phyloP scores from a whole-genome alignment of 2,797 vertebrate species.

The Acanthiza pusilla region DNA sequence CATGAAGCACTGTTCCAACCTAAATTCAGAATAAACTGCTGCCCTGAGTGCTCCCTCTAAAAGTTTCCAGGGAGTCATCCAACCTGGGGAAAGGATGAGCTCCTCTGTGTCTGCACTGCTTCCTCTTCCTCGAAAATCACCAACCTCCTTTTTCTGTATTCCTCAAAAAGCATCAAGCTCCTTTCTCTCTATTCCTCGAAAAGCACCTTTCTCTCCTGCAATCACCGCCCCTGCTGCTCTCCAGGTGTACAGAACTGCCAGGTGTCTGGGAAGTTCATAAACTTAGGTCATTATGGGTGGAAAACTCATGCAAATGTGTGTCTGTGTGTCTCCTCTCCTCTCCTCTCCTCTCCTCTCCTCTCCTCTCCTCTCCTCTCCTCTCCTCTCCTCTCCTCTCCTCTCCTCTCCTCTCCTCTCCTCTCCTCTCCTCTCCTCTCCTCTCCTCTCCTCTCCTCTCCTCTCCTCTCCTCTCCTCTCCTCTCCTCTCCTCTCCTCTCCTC shows the following conservation, averaged over 20 bases:
- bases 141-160: no score
- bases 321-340: background rate
- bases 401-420: background rate
- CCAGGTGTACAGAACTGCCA: background rate
- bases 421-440: background rate
- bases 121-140: background rate
- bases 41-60: background rate
- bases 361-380: background rate
- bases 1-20: background rate
- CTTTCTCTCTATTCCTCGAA: background rate
- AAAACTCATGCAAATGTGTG: background rate
- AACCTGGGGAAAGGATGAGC: fast-evolving
- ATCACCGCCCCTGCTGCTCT: background rate
- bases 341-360: background rate
- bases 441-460: background rate
- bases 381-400: background rate
- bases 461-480: background rate
- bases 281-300: background rate
- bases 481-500: background rate
- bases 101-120: background rate
- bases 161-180: no score
- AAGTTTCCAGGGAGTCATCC: background rate
- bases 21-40: background rate
- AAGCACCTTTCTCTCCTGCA: background rate
- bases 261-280: background rate